Conservation (phyloP, 2,797 vertebrate species). For the Halcyon leucocephala region DNA sequence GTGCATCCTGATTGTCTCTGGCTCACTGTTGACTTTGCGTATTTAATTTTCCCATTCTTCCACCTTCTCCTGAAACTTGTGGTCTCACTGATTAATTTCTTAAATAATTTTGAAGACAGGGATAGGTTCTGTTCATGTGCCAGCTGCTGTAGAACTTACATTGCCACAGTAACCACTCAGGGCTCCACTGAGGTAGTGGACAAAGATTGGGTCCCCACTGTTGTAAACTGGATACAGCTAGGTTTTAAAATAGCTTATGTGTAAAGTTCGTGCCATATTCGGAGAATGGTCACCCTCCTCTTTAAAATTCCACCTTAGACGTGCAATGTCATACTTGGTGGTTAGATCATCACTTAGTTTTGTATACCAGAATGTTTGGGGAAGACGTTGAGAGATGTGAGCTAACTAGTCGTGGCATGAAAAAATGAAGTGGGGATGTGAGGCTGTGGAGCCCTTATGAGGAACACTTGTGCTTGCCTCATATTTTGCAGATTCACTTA, state of each 20-base stretch:
- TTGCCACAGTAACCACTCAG: neutral
- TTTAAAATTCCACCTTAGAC: neutral
- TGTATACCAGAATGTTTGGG: neutral
- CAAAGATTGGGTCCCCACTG: neutral
- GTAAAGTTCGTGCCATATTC: neutral
- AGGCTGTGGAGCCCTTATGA: conserved; percentile 7
- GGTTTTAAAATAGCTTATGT: neutral
- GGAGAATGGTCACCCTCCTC: neutral
- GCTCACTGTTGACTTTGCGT: neutral
- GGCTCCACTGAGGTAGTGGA: neutral
- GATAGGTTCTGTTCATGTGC: neutral
- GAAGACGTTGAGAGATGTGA: neutral
- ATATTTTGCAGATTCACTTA: conserved; percentile 50
- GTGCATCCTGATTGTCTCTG: neutral
- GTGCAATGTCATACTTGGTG: neutral
- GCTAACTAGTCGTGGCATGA: neutral
- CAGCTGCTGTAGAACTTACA: neutral
- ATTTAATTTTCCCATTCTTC: neutral
- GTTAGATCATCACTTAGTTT: neutral
- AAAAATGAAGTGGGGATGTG: neutral
- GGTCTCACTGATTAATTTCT: neutral
- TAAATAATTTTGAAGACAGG: neutral
- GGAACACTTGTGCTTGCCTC: conserved; percentile 58
- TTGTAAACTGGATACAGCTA: neutral
- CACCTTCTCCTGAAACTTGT: neutral